These are phyloP conservation scores for Apoda limacodes DNA, from an alignment of 2,888 invertebrate genomes.

Conservation along the genomic window DNA sequence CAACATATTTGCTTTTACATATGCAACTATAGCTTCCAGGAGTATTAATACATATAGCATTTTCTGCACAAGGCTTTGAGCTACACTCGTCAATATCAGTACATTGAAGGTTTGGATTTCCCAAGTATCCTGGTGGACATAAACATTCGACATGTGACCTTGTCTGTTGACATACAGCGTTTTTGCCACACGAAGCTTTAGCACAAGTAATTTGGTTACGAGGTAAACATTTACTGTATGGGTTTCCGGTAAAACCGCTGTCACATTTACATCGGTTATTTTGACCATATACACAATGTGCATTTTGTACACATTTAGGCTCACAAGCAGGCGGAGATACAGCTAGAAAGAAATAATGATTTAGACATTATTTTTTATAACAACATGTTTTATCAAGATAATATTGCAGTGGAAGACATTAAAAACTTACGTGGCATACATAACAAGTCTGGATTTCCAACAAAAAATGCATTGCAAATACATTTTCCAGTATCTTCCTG, in stretches of 20 bases:
- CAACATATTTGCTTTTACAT: slow-evolving; percentile 85
- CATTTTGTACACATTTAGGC: slow-evolving; percentile 84
- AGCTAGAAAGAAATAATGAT: slow-evolving; percentile 58
- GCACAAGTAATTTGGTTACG: slow-evolving; percentile 79
- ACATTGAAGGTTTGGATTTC: slow-evolving; percentile 89
- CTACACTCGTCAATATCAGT: slow-evolving; percentile 87
- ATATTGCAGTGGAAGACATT: background rate
- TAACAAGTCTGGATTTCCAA: slow-evolving; percentile 89
- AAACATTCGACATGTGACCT: slow-evolving; percentile 81
- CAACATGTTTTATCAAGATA: background rate
- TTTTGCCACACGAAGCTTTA: slow-evolving; percentile 78
- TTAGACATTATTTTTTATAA: slow-evolving; percentile 1
- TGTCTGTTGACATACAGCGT: slow-evolving; percentile 84
- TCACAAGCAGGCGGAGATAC: slow-evolving; percentile 81
- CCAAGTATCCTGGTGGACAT: slow-evolving; percentile 85
- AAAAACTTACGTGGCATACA: slow-evolving; percentile 89
- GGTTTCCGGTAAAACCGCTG: slow-evolving; percentile 87
- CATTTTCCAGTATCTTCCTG: slow-evolving; percentile 85
- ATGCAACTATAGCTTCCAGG: slow-evolving; percentile 90
- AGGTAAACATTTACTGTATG: slow-evolving; percentile 83
- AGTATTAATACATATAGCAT: slow-evolving; percentile 91
- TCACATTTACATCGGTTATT: slow-evolving; percentile 86
- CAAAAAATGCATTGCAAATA: slow-evolving; percentile 86
- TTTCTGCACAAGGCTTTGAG: slow-evolving; percentile 82
- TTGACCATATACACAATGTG: slow-evolving; percentile 87